Percentiles rank a stretch among this genome's conserved stretches.
Conservation (phyloP, 2,888 invertebrate species). For the Holacanthella duospinosa region DNA sequence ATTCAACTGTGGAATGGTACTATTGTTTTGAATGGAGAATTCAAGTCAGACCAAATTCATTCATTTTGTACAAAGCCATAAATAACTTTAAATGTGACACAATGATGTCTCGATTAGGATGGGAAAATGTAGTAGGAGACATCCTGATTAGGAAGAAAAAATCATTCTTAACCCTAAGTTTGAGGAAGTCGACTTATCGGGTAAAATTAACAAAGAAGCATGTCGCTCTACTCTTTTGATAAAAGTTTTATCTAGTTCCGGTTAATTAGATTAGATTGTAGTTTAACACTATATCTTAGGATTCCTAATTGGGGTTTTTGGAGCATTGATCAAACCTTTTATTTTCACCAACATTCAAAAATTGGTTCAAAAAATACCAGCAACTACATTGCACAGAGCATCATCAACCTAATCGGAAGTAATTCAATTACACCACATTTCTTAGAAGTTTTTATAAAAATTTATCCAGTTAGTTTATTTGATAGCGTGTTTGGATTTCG, state of each 20-base stretch:
- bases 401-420: no score
- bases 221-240: not conserved
- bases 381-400: no score
- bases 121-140: not conserved
- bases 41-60: not conserved
- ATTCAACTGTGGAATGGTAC: not conserved
- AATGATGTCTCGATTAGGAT: not conserved
- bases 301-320: not conserved
- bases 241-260: not conserved
- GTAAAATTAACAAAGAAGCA: not conserved
- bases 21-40: not conserved
- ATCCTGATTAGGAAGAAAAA: not conserved
- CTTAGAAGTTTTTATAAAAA: no score
- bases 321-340: not conserved
- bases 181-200: not conserved
- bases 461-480: no score
- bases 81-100: not conserved
- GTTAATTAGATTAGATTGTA: no score
- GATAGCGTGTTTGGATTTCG: no score
- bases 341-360: not conserved
- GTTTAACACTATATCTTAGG: not conserved
- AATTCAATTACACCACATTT: no score
- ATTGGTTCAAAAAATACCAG: not conserved
- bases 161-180: no score
- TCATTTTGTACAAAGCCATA: no score